Conservation (phyloP, 2,113 vertebrate genomes). For the western clawed frog (Xenopus tropicalis) region DNA sequence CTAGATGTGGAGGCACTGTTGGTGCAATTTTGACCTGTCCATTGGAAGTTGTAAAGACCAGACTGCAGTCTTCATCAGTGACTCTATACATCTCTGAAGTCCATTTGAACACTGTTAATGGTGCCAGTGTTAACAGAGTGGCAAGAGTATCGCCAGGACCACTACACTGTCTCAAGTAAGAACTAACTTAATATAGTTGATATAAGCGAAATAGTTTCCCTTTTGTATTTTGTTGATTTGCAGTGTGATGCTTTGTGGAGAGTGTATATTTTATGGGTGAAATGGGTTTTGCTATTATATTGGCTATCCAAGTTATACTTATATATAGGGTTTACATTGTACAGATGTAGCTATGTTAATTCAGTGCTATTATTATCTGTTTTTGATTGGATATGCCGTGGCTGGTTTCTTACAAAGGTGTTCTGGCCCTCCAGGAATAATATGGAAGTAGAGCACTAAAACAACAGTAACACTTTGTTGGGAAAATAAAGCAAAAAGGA, state of each 20-base stretch:
- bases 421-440: too few species aligned
- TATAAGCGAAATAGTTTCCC: too few species aligned
- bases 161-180: slow-evolving; percentile 95
- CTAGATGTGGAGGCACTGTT: slow-evolving; percentile 94
- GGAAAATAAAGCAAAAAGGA: too few species aligned
- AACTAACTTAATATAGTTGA: not conserved
- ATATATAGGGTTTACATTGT: too few species aligned
- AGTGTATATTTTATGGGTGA: too few species aligned
- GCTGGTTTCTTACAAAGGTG: too few species aligned
- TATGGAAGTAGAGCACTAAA: too few species aligned
- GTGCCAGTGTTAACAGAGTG: slow-evolving; percentile 76
- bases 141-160: slow-evolving; percentile 87
- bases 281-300: not conserved
- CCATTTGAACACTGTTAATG: slow-evolving; percentile 85
- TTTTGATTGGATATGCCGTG: too few species aligned
- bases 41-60: slow-evolving; percentile 96
- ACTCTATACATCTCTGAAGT: slow-evolving; percentile 92
- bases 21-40: slow-evolving; percentile 97
- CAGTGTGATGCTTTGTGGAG: not conserved
- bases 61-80: slow-evolving; percentile 91
- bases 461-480: too few species aligned
- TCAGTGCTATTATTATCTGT: too few species aligned
- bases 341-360: too few species aligned
- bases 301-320: too few species aligned
- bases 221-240: not conserved